Base-by-base conservation (phyloP, 2,888 invertebrate species). In the Atrina japonica region DNA sequence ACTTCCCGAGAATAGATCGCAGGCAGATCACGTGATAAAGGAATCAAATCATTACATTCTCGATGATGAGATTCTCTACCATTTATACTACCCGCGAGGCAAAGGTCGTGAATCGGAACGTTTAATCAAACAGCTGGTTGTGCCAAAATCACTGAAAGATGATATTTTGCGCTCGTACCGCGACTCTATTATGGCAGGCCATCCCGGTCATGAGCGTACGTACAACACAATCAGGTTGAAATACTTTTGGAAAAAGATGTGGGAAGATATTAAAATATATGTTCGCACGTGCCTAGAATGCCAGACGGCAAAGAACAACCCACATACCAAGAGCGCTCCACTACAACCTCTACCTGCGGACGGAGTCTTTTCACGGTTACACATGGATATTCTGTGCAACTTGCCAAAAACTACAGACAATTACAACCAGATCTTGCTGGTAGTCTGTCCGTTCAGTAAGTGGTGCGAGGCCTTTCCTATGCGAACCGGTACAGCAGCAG, bases 201-300 rank as follows among this genome's bases (percentile, higher is more conserved):
- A 52, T 23, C 52, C 35, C 16, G 63, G 63, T 14, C 23, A 27
- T 41, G 66, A 66, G 11, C 21, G 66, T 14, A 66, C 66, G 7
- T 76, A 76, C 49, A 50, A 63, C 59, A 61, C 70, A 1, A 73
- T 73, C n/a, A 11, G 45, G 1, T 18, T 64, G 23, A 70, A 69
- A 35, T 73, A 76, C 27, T 71, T 59, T 45, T 73, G 73, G 73
- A 49, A 27, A 11, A 53, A 56, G 25, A 75, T 73, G 75, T 75
- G 70, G 25, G 9, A 41, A n/a, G 69, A 77, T 29, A 70, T 77
- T 27, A 64, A 74, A 35, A 21, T 23, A 0, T 75, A 77, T 71
- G 68, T 77, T 0, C 16, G 25, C 21, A 66, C 35, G n/a, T 77
- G 72, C 35, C 18, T 21, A 25, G 41, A 25, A 2, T 75, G 75